Conservation (phyloP, 2,888 invertebrate genomes). For the Cancer borealis region DNA sequence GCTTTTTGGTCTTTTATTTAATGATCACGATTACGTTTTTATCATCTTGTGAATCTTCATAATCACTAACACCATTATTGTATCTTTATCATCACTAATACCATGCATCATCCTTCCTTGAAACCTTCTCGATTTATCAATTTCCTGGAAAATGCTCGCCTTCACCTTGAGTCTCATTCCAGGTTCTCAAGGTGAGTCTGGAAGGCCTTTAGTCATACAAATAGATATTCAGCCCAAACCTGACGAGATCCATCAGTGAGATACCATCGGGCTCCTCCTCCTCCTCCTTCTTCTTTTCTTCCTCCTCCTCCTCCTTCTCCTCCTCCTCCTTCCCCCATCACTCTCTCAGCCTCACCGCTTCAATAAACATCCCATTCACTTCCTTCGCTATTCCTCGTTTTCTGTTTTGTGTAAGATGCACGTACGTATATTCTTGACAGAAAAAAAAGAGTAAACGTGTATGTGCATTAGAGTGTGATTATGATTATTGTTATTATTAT, state of each 20-base stretch:
- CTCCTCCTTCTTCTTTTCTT: neutral
- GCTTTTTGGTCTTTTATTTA: neutral
- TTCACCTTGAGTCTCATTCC: neutral
- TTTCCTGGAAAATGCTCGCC: neutral
- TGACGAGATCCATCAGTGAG: neutral
- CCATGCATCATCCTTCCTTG: neutral
- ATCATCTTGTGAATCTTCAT: neutral
- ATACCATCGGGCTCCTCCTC: neutral
- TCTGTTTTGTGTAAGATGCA: neutral
- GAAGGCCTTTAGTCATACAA: neutral
- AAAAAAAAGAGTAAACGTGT: neutral
- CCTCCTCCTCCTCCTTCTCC: neutral
- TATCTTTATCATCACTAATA: neutral
- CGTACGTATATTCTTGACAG: neutral
- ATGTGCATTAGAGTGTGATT: no score
- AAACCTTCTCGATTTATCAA: no score
- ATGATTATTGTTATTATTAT: no score
- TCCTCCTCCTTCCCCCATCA: neutral
- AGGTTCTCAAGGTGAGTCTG: neutral
- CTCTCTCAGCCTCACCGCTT: neutral
- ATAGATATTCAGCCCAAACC: neutral
- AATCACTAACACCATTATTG: neutral
- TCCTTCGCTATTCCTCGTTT: neutral
- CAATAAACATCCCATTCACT: neutral
- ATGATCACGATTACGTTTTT: neutral